These are phyloP conservation scores for Timema podura DNA, from an alignment of 2,888 invertebrate genomes.

Conservation along the genomic window DNA sequence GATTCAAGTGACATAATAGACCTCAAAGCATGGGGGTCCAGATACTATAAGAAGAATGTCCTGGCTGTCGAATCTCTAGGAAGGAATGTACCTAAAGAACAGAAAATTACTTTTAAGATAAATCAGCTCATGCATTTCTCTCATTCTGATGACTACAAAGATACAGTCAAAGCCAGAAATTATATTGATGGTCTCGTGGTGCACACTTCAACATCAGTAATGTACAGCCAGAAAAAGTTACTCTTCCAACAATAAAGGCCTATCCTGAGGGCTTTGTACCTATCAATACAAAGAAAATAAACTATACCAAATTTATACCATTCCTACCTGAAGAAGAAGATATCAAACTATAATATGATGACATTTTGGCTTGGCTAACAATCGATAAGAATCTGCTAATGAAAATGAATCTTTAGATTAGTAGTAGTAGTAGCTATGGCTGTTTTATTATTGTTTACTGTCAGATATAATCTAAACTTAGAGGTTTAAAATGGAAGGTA, in stretches of 20 bases:
- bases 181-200: background rate
- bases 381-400: background rate
- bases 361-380: slow-evolving; percentile 3
- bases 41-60: background rate
- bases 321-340: slow-evolving; percentile 6
- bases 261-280: background rate
- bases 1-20: slow-evolving; percentile 6
- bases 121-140: slow-evolving; percentile 1
- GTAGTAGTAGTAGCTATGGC: too few relatives aligned
- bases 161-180: background rate
- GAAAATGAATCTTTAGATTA: too few relatives aligned
- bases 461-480: too few relatives aligned
- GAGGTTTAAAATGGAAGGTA: too few relatives aligned
- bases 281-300: slow-evolving; percentile 8
- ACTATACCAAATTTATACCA: background rate
- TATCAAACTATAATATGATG: background rate
- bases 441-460: too few relatives aligned
- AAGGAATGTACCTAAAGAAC: background rate
- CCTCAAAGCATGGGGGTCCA: background rate
- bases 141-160: slow-evolving; percentile 3
- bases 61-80: background rate
- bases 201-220: background rate
- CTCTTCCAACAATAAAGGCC: background rate
- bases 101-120: slow-evolving; percentile 2
- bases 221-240: background rate